These are phyloP conservation scores for Meteorus sp. DNA, from an alignment of 1,140 invertebrate species.

Conservation along the genomic window DNA sequence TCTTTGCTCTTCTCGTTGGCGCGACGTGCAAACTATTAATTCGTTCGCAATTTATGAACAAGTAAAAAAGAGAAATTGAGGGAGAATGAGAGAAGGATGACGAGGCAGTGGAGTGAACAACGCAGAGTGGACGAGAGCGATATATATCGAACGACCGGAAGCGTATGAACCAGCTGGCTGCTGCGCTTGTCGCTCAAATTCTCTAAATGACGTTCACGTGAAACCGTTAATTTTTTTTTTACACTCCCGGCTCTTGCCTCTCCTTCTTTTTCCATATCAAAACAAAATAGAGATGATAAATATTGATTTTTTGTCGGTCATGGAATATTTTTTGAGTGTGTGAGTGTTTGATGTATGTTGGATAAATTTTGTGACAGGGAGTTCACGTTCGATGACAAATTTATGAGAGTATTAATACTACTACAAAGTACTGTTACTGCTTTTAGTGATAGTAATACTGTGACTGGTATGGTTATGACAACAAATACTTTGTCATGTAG, in stretches of 20 bases:
- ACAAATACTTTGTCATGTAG: too few species aligned
- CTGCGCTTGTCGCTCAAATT: conserved; percentile 13
- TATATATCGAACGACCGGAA: not conserved
- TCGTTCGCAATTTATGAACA: conserved; percentile 17
- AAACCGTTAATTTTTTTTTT: not conserved
- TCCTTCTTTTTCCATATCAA: not conserved
- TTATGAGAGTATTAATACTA: too few species aligned
- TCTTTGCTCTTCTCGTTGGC: conserved; percentile 11
- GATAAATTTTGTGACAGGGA: too few species aligned
- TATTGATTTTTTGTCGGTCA: not conserved
- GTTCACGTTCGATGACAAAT: too few species aligned
- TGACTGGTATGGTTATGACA: too few species aligned
- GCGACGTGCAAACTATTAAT: conserved; percentile 30
- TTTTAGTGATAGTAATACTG: too few species aligned
- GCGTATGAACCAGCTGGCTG: conserved; percentile 4
- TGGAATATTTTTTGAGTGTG: too few species aligned
- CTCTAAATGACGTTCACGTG: not conserved
- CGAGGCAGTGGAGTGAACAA: not conserved
- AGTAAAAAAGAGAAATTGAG: not conserved
- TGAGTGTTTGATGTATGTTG: too few species aligned
- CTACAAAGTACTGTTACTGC: too few species aligned
- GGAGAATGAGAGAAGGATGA: not conserved
- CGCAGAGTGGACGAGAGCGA: conserved; percentile 1
- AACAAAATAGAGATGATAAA: too few species aligned
- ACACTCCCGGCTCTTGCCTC: too few species aligned